Conservation (phyloP, 2,113 vertebrate species). For the Elanoides forficatus region DNA sequence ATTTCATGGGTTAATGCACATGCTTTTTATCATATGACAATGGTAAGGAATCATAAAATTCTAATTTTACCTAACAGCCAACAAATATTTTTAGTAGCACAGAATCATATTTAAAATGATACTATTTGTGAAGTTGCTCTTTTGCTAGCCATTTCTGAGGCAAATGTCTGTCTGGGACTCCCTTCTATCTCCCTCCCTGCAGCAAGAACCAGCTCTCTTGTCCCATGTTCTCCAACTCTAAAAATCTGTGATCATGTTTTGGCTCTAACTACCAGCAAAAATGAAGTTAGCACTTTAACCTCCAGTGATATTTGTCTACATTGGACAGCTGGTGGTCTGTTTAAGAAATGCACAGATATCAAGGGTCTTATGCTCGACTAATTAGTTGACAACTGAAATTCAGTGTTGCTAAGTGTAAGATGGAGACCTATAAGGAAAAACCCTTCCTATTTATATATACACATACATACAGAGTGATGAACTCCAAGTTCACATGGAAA, state of each 20-base stretch:
- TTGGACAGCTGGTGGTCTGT: not conserved
- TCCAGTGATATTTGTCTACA: not conserved
- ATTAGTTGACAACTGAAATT: not conserved
- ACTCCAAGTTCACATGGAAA: not conserved
- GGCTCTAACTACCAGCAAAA: conserved; percentile 5
- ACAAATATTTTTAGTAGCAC: not conserved
- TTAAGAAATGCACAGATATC: not conserved
- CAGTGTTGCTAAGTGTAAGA: not conserved
- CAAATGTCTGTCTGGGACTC: not conserved
- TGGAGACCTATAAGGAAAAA: not conserved
- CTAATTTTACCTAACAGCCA: not conserved
- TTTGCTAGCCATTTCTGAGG: not conserved
- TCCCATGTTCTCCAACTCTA: not conserved
- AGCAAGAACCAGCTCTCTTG: not conserved
- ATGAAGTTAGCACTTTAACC: not conserved
- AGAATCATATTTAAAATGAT: not conserved
- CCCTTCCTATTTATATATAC: not conserved
- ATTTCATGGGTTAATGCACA: not conserved
- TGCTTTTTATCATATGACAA: not conserved
- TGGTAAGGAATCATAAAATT: not conserved
- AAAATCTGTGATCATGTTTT: not conserved
- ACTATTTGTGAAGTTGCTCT: not conserved
- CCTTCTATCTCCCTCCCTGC: not conserved
- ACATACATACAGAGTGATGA: rapidly evolving
- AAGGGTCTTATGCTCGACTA: not conserved